Percentiles rank a stretch among this genome's conserved stretches.
These are phyloP conservation scores for Apis florea DNA, from an alignment of 1,140 invertebrate species.

Conservation along the genomic window DNA sequence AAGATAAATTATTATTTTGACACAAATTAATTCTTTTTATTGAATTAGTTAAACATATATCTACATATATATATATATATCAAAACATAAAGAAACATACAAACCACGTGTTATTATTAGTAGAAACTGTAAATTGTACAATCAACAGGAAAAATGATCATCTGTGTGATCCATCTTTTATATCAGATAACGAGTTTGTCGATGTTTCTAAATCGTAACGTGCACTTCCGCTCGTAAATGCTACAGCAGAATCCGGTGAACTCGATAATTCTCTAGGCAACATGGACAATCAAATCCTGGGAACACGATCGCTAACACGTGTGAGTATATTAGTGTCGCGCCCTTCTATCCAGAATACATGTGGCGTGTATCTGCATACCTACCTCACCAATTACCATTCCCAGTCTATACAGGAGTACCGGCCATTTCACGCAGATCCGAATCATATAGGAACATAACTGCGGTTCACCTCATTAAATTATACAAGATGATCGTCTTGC, in stretches of 20 bases:
- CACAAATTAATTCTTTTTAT: too few species aligned
- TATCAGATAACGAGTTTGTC: conserved; percentile 38
- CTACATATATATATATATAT: too few species aligned
- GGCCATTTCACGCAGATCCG: conserved; percentile 58
- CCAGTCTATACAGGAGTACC: conserved; percentile 58
- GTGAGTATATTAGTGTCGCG: conserved; percentile 69
- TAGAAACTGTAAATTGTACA: too few species aligned
- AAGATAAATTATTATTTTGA: too few species aligned
- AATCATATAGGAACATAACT: conserved; percentile 62
- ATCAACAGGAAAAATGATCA: neutral
- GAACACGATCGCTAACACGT: conserved; percentile 73
- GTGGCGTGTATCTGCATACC: conserved; percentile 71
- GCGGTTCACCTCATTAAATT: conserved; percentile 62
- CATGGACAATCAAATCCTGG: conserved; percentile 73
- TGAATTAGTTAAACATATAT: too few species aligned
- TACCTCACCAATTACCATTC: conserved; percentile 71
- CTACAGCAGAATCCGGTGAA: conserved; percentile 59
- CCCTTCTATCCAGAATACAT: conserved; percentile 63
- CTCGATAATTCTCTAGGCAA: conserved; percentile 73
- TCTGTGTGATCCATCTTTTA: neutral
- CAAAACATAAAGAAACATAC: too few species aligned
- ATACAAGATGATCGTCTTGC: conserved; percentile 45
- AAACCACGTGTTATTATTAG: neutral
- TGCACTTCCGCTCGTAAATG: conserved; percentile 64
- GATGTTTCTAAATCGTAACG: conserved; percentile 57